Conservation (phyloP, 1,140 invertebrate genomes). For the Dryas iulia region DNA sequence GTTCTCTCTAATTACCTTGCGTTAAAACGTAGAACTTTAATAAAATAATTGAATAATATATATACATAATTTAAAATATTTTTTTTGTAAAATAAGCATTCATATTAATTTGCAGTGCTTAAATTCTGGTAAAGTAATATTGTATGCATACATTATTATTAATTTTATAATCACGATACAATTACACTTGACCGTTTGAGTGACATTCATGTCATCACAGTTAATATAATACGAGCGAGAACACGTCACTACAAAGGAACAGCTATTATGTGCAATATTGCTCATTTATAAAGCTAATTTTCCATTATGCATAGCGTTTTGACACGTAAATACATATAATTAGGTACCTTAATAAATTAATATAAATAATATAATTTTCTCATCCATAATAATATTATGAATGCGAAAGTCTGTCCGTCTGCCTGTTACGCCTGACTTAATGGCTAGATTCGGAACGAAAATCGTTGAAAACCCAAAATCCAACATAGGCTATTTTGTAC, state of each 20-base stretch:
- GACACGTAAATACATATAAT: not conserved
- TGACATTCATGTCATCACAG: not conserved
- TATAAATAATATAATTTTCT: too few relatives aligned
- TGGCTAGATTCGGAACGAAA: too few relatives aligned
- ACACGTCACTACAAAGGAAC: not conserved
- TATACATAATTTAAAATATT: too few relatives aligned
- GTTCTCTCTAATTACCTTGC: too few relatives aligned
- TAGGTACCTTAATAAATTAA: not conserved
- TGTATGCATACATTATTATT: not conserved
- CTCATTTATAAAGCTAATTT: slow-evolving; percentile 4
- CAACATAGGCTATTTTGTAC: too few relatives aligned
- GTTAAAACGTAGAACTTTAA: too few relatives aligned
- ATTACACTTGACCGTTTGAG: slow-evolving; percentile 1
- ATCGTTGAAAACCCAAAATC: too few relatives aligned
- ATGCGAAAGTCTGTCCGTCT: too few relatives aligned
- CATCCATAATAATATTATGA: too few relatives aligned
- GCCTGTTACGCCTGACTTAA: too few relatives aligned
- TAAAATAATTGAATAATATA: too few relatives aligned
- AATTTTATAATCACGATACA: not conserved
- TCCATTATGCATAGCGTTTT: not conserved
- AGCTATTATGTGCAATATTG: not conserved
- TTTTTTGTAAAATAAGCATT: too few relatives aligned
- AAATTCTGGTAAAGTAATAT: not conserved
- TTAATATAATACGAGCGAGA: not conserved
- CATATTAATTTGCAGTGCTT: not conserved